These are phyloP conservation scores for Thalpophila matura DNA, from an alignment of 2,888 invertebrate species.

Conservation along the genomic window DNA sequence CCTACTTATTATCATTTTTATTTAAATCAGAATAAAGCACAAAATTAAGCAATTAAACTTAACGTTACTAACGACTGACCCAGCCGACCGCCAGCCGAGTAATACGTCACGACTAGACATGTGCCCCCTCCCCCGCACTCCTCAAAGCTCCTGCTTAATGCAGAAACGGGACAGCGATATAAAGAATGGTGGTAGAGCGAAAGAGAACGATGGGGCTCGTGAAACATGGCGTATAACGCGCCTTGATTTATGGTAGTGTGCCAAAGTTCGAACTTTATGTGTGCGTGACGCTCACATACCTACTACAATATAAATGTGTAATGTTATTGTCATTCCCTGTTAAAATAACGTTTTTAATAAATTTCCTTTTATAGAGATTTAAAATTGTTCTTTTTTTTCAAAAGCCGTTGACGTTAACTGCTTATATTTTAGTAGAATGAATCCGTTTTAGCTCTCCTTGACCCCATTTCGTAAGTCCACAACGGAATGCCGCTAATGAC, in stretches of 20 bases:
- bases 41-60: slow-evolving; percentile 69
- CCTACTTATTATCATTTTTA: slow-evolving; percentile 20
- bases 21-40: slow-evolving; percentile 58
- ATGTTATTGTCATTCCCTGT: slow-evolving; percentile 57
- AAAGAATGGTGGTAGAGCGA: slow-evolving; percentile 77
- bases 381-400: slow-evolving; percentile 39
- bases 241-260: slow-evolving; percentile 90
- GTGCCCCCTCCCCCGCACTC: slow-evolving; percentile 82
- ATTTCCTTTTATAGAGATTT: slow-evolving; percentile 23
- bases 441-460: slow-evolving; percentile 68
- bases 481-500: slow-evolving; percentile 64
- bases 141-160: slow-evolving; percentile 81
- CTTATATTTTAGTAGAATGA: slow-evolving; percentile 48
- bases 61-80: slow-evolving; percentile 78
- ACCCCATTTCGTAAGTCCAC: slow-evolving; percentile 71
- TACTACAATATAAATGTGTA: slow-evolving; percentile 62
- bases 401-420: slow-evolving; percentile 34
- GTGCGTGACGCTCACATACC: slow-evolving; percentile 79
- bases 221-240: slow-evolving; percentile 91
- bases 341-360: slow-evolving; percentile 50
- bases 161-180: slow-evolving; percentile 81
- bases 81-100: slow-evolving; percentile 84
- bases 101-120: slow-evolving; percentile 91
- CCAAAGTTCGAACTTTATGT: slow-evolving; percentile 89
- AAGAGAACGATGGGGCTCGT: slow-evolving; percentile 83